phyloP scores from a whole-genome alignment of 2,113 vertebrate species.

The Girardinichthys multiradiatus region DNA sequence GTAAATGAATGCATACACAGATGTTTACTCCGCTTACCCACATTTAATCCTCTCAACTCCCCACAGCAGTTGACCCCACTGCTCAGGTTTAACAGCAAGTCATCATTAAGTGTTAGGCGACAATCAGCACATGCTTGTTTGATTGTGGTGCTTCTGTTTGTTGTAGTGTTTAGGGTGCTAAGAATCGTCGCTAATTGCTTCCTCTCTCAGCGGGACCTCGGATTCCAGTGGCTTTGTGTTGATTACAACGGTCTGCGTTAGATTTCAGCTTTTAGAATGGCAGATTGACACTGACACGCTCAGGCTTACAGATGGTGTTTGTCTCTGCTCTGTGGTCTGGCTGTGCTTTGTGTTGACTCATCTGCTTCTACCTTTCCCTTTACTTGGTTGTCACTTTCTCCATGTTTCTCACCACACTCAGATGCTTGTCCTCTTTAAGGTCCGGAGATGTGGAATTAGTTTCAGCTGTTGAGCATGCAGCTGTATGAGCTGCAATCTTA shows the following conservation, averaged over 20 bases:
- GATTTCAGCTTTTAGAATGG: constrained; percentile 36
- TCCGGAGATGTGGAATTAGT: constrained; percentile 40
- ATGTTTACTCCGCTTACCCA: constrained; percentile 10
- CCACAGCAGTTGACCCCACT: constrained; percentile 47
- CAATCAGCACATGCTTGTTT: constrained; percentile 28
- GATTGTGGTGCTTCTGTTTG: constrained; percentile 15
- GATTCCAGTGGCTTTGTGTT: constrained; percentile 42
- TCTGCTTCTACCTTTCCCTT: constrained; percentile 11
- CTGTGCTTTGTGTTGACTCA: constrained; percentile 49
- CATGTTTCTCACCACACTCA: constrained; percentile 9
- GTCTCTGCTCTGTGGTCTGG: constrained; percentile 38
- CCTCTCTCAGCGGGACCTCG: constrained; percentile 25
- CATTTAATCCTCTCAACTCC: neutral
- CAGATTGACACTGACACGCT: constrained; percentile 11
- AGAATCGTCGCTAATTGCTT: constrained; percentile 36
- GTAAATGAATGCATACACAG: constrained; percentile 17
- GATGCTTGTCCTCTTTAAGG: constrained; percentile 29
- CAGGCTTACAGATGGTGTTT: constrained; percentile 62
- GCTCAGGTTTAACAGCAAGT: constrained; percentile 30
- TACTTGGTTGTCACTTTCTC: constrained; percentile 13
- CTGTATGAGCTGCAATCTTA: constrained; percentile 18
- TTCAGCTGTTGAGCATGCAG: constrained; percentile 44
- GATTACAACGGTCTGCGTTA: constrained; percentile 43
- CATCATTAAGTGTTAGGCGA: constrained; percentile 34
- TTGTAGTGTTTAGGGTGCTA: constrained; percentile 21